Evolutionary conservation across 2,888 invertebrate species (phyloP), one percentile per base, ranked within the genome.

Genomic region (Xestia rhomboidea): DNA sequence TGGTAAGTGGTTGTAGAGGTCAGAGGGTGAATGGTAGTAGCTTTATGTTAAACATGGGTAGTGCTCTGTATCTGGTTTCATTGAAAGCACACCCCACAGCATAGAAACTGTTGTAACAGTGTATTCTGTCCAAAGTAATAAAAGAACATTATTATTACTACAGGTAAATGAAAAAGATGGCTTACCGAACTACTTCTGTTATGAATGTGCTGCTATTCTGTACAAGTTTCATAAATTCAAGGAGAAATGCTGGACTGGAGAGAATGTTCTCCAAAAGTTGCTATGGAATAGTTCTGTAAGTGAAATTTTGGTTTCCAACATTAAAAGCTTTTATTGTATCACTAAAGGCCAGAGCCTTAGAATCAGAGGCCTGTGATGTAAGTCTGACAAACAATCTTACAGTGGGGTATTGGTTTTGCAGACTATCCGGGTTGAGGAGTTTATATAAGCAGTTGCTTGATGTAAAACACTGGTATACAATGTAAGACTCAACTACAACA

Each of bases 221-320:
- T 91, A 93, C 72, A 96, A 96, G 78, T 95, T 91, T 73, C 94
- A 95, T 76, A 94, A 94, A 76, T 96, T 96, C 72, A 95, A 94
- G 69, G 95, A 95, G 74, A 96, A 95, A 83, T 96, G 96, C 79
- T 91, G 90, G 63, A 88, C 83, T 6, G 95, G 93, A n/a, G 93
- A 92, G 73, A 92, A 91, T 62, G 84, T 88, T 27, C 88, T 96
- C 1, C 87, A 90, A 71, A 91, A 94, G 34, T 85, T 95, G 57
- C 82, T 90, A 10, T 89, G 89, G 87, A 90, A 77, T 67, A 93
- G 93, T 27, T 87, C 90, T 67, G 94, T 95, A 79, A 92, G 88
- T 86, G 4, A 2, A 18, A 63, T 27, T 15, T 46, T 13, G 41
- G 41, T 41, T 13, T 38, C 38, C 2, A 8, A 62, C 63, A 63